These are phyloP conservation scores for Yponomeuta malinellus DNA, from an alignment of 2,888 invertebrate genomes.

Conservation along the genomic window DNA sequence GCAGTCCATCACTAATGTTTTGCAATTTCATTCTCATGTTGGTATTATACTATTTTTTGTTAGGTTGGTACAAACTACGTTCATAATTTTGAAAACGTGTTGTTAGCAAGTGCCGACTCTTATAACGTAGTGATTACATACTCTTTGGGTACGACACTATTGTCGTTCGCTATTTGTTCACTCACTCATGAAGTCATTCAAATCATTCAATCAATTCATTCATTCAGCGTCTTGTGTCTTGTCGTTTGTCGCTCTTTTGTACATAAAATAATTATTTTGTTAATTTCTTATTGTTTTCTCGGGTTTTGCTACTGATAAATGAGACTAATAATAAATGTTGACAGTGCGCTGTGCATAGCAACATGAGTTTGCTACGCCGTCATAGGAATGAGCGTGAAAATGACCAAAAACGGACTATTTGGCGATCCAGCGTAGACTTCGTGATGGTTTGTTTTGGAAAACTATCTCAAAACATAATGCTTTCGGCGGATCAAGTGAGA, in stretches of 20 bases:
- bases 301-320: not conserved
- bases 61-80: too few species aligned
- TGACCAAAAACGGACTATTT: not conserved
- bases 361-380: not conserved
- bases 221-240: too few species aligned
- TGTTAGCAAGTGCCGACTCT: too few species aligned
- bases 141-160: too few species aligned
- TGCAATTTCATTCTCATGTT: too few species aligned
- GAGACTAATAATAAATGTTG: not conserved
- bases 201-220: too few species aligned
- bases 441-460: conserved; percentile 28
- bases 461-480: conserved; percentile 27
- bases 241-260: not conserved
- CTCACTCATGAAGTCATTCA: too few species aligned
- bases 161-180: too few species aligned
- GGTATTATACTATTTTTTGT: too few species aligned
- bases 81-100: too few species aligned
- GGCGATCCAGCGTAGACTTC: not conserved
- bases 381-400: not conserved
- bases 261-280: not conserved
- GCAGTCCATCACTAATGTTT: too few species aligned
- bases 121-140: too few species aligned
- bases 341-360: not conserved
- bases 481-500: conserved; percentile 35
- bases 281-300: not conserved